Evolutionary conservation across 2,888 invertebrate genomes (phyloP), one percentile per base, ranked within the genome.

Genomic region (Acanthosepion pharaonis): DNA sequence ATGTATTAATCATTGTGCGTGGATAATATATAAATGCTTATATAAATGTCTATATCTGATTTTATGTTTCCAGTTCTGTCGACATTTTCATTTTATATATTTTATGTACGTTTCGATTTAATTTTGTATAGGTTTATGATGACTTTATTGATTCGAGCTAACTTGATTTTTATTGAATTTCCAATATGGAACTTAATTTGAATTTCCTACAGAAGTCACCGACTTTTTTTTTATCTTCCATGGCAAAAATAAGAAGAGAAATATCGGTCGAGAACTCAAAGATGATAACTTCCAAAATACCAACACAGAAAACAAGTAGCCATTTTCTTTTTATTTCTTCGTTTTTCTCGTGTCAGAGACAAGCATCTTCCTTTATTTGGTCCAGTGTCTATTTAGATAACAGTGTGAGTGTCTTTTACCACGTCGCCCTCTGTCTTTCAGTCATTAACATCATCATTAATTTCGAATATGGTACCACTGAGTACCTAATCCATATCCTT

Each of bases 271-370:
- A 28, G 8, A 23, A 23, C 59, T 59, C 5, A 18, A 23, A 23
- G 3, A 78, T n/a, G n/a, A n/a, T n/a, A 78, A 78, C n/a, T n/a
- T n/a, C 78, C 11, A n/a, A 18, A n/a, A 78, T n/a, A 78, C 15
- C 1, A n/a, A n/a, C n/a, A 9, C 9, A 15, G 2, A n/a, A 23
- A n/a, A n/a, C 9, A 4, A 9, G 9, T 0, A n/a, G 0, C 11
- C 11, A 3, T n/a, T 15, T 78, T n/a, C 15, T 78, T 9, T 15
- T 78, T 78, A 33, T 33, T 33, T 33, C 33, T 33, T 33, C 33
- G 33, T 1, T 33, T 33, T 33, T 64, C 15, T 18, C 15, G 15
- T 55, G 18, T 20, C 0, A 18, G 55, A 20, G 5, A 18, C 20
- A 6, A 20, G 59, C 20, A 23, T 6, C 23, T 20, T 59, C 6